Evolutionary conservation across 2,797 vertebrate species (phyloP).

Genomic region (Muraenolepis orangiensis): DNA sequence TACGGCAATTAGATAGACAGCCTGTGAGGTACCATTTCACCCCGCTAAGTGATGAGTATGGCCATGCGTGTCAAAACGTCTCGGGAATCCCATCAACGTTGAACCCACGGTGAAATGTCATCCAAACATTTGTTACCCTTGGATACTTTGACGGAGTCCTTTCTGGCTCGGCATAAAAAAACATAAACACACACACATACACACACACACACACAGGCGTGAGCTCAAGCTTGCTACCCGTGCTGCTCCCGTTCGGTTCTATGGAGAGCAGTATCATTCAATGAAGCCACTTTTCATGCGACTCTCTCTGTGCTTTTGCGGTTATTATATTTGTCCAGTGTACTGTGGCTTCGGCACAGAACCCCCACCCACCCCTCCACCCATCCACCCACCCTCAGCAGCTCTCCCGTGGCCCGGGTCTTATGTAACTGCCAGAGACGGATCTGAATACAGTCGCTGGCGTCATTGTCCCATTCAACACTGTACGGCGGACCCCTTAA

Average conservation of each 20-base stretch:
- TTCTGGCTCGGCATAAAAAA: background rate
- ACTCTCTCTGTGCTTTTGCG: conserved; percentile 59
- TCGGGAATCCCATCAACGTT: conserved; percentile 45
- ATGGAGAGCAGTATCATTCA: conserved; percentile 62
- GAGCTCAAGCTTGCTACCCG: background rate
- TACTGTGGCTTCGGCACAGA: conserved; percentile 70
- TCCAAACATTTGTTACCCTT: conserved; percentile 21
- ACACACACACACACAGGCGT: background rate
- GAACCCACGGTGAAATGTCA: conserved; percentile 41
- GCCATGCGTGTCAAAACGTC: conserved; percentile 52
- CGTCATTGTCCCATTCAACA: conserved; percentile 70
- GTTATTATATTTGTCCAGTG: conserved; percentile 79
- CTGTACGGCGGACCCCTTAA: conserved; percentile 68
- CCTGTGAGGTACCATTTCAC: conserved; percentile 46
- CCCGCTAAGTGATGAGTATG: conserved; percentile 50
- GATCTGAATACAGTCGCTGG: conserved; percentile 71
- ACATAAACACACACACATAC: no score
- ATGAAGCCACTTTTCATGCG: conserved; percentile 62
- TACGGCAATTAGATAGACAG: conserved; percentile 55
- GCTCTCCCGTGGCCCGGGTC: conserved; percentile 47
- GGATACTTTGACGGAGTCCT: conserved; percentile 5
- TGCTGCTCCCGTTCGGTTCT: background rate
- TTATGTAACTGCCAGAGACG: conserved; percentile 68
- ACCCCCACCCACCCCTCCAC: conserved; percentile 9
- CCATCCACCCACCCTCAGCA: conserved; percentile 46